Evolutionary conservation across 2,797 vertebrate species (phyloP).

Genomic region (Rhabdomys pumilio): DNA sequence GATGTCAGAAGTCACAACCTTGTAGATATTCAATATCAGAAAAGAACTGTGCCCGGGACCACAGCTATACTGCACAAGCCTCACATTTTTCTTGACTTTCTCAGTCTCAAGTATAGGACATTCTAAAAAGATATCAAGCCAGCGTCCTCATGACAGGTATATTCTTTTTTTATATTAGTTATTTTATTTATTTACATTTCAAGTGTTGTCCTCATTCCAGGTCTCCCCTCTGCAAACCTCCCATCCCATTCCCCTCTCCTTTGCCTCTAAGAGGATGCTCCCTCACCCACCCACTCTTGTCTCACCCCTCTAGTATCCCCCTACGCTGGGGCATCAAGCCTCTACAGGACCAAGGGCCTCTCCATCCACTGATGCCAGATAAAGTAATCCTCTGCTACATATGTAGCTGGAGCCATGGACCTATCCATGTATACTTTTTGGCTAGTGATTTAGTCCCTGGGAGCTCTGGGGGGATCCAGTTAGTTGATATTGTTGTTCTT

Average conservation of each 20-base stretch:
- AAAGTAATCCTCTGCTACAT: not conserved
- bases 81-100: not conserved
- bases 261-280: not conserved
- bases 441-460: not conserved
- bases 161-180: not conserved
- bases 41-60: not conserved
- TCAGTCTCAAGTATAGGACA: not conserved
- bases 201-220: not conserved
- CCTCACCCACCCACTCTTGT: fast-evolving
- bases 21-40: not conserved
- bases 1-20: not conserved
- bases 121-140: not conserved
- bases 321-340: not conserved
- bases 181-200: not conserved
- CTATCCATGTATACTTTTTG: not conserved
- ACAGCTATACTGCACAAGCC: not conserved
- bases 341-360: not conserved
- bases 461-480: not conserved
- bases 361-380: not conserved
- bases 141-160: not conserved
- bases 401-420: not conserved
- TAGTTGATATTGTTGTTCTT: not conserved
- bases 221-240: not conserved
- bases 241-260: not conserved
- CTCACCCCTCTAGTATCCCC: not conserved